Evolutionary conservation across 2,888 invertebrate genomes (phyloP), one percentile per base, ranked within the genome.

Genomic region (Clanis bilineata): DNA sequence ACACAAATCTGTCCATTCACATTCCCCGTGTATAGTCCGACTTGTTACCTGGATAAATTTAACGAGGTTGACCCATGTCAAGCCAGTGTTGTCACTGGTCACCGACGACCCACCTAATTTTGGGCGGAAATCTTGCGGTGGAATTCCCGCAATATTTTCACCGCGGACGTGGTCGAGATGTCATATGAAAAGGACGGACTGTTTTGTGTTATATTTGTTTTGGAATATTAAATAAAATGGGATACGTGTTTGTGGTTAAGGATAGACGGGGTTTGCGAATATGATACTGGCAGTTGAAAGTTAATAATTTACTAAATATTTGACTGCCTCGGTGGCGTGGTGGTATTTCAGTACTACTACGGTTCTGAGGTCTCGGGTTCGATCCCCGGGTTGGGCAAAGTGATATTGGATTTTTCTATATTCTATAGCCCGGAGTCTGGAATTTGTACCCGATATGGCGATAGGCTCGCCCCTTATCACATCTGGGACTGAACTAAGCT

Each of bases 31-130:
- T 51, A 65, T 68, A 71, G 70, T 60, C 51, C 54, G 43, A 36
- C 51, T 61, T 61, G 61, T 61, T 61, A 69, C 72, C 73, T 65
- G 74, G 76, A 74, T 74, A 72, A 76, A 75, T 77, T 79, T 83
- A 84, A 84, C 83, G 81, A 84, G 80, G 72, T 63, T 74, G 80
- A 83, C 85, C 83, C 84, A 75, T 76, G 83, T 85, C 84, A 83
- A 66, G 71, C 66, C 70, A 68, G 68, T 70, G 68, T 70, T 73
- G 77, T 75, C 76, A 68, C 72, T 70, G 72, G 59, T 73, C 72
- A 66, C 62, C 63, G 67, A 56, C 64, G 60, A 66, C 71, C 71
- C 67, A 71, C 73, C 76, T 79, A 79, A 83, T 82, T 80, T 77
- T 69, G 67, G 41, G 47, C 61, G 70, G 73, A 77, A 75, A 79